phyloP scores from a whole-genome alignment of 2,113 vertebrate genomes.

The Silurus asotus region DNA sequence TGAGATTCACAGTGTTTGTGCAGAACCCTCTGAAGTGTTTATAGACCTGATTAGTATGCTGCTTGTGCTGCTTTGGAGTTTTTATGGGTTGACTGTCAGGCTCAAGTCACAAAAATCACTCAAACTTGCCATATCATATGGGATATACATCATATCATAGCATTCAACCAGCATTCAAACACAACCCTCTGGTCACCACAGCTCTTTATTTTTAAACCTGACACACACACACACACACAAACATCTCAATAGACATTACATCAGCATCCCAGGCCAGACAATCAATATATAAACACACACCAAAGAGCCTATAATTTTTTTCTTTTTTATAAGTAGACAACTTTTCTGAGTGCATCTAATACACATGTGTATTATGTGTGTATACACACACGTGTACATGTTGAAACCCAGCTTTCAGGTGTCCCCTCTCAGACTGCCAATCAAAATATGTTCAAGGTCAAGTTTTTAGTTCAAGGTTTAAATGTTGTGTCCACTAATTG shows the following conservation, averaged over 20 bases:
- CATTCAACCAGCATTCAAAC: neutral
- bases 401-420: slow-evolving; percentile 29
- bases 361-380: too few species aligned
- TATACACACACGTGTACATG: neutral
- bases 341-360: neutral
- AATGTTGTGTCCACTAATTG: neutral
- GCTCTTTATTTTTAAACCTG: slow-evolving; percentile 11
- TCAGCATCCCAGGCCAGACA: neutral
- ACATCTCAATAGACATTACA: slow-evolving; percentile 34
- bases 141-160: neutral
- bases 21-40: neutral
- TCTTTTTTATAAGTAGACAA: too few species aligned
- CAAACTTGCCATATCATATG: neutral
- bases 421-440: neutral
- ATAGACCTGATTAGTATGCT: neutral
- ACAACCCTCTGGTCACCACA: neutral
- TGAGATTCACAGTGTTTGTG: neutral
- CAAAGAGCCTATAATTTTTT: neutral
- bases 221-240: slow-evolving; percentile 32
- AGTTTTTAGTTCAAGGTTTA: neutral
- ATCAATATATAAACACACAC: slow-evolving; percentile 30
- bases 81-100: neutral
- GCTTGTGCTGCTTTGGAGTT: neutral
- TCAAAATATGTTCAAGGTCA: slow-evolving; percentile 28
- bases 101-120: slow-evolving; percentile 5